A percentile compares a stretch with the other conserved stretches of the same genome.
Evolutionary conservation across 2,113 vertebrate species (phyloP).

Genomic region (Phalacrocorax pelagicus): DNA sequence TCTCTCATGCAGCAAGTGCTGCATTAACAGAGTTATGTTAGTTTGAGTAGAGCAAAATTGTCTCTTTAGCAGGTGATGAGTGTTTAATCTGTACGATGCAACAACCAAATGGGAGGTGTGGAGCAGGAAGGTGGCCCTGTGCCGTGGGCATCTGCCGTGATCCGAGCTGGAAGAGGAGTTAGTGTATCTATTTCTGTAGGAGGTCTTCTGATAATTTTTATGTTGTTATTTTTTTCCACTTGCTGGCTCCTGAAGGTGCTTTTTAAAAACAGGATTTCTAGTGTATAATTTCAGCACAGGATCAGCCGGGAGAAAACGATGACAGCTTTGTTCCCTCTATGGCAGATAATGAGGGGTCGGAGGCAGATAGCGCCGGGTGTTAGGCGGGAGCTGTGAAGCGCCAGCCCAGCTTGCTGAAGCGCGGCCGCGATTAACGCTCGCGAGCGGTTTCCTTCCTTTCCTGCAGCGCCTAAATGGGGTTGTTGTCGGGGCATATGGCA

Average conservation of each 20-base stretch:
- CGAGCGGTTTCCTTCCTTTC: neutral
- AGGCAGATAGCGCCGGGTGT: neutral
- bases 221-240: neutral
- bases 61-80: neutral
- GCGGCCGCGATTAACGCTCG: neutral
- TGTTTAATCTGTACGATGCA: rapidly evolving
- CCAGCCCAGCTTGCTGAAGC: neutral
- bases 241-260: neutral
- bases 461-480: rapidly evolving
- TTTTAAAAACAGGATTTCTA: neutral
- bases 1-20: neutral
- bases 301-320: neutral
- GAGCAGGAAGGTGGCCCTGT: neutral
- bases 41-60: neutral
- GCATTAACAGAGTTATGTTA: neutral
- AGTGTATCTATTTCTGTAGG: neutral
- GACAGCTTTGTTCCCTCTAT: neutral
- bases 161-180: neutral
- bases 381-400: neutral
- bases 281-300: neutral
- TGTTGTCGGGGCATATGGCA: conserved; percentile 8
- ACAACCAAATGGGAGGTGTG: neutral
- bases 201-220: neutral
- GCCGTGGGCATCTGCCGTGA: neutral
- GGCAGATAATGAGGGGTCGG: neutral